Percentiles rank a stretch among this genome's conserved stretches.
Evolutionary conservation across 2,113 vertebrate genomes (phyloP).

Genomic region (Odocoileus virginianus): DNA sequence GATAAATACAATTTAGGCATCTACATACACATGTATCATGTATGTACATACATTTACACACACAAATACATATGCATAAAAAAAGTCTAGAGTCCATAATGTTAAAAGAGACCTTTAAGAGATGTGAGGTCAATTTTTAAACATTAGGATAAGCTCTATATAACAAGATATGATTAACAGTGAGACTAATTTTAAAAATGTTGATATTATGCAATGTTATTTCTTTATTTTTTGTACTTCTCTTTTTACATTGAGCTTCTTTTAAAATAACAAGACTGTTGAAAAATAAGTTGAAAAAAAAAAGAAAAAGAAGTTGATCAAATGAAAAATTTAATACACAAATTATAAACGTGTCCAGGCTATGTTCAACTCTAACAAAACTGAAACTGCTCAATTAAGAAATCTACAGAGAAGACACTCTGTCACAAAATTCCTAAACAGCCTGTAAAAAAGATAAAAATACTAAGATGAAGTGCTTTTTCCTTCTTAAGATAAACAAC

Average conservation of each 20-base stretch:
- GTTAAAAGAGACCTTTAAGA: background rate
- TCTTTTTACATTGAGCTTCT: background rate
- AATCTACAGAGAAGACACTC: background rate
- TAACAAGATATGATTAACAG: background rate
- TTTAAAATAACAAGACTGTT: background rate
- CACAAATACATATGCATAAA: background rate
- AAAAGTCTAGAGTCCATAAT: background rate
- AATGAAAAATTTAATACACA: background rate
- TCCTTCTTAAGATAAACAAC: conserved; percentile 17
- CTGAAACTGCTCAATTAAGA: background rate
- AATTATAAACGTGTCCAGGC: background rate
- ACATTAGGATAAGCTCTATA: background rate
- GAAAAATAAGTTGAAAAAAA: background rate
- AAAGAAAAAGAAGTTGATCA: background rate
- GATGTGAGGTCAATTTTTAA: background rate
- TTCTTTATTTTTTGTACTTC: background rate
- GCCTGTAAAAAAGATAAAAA: background rate
- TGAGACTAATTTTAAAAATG: background rate
- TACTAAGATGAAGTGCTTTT: background rate
- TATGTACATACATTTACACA: background rate
- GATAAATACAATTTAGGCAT: background rate
- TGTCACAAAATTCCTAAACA: background rate
- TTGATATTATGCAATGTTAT: background rate
- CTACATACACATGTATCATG: background rate
- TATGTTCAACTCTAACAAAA: conserved; percentile 3